Percentiles rank a stretch among this genome's conserved stretches.
phyloP scores from a whole-genome alignment of 2,113 vertebrate genomes.

The Nyctibius bracteatus region DNA sequence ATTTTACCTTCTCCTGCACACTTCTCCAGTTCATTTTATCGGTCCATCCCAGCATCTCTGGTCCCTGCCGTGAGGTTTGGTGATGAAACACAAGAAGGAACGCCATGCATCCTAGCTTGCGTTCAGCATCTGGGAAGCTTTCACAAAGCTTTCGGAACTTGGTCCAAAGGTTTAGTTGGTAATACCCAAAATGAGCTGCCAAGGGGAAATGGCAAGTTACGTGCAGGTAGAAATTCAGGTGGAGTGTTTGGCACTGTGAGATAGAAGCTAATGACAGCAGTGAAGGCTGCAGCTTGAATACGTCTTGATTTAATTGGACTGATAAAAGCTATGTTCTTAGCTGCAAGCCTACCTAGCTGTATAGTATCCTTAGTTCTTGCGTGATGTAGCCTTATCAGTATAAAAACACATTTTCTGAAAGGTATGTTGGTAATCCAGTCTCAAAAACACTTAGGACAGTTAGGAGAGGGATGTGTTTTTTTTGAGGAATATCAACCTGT shows the following conservation, averaged over 20 bases:
- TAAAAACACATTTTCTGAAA: conserved; percentile 6
- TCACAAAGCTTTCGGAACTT: not conserved
- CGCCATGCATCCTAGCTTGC: rapidly evolving
- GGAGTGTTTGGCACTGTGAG: not conserved
- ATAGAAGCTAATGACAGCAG: not conserved
- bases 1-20: not conserved
- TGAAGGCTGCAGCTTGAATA: not conserved
- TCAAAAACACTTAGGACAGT: not conserved
- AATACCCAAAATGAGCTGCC: not conserved
- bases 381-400: not conserved
- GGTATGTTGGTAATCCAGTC: not conserved
- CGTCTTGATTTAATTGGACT: conserved; percentile 1
- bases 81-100: not conserved
- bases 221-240: not conserved
- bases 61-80: rapidly evolving
- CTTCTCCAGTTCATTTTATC: not conserved
- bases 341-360: not conserved
- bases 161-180: not conserved
- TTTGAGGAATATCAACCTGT: conserved; percentile 17
- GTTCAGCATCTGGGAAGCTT: rapidly evolving
- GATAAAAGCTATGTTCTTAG: not conserved
- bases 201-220: not conserved
- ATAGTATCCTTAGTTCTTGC: not conserved
- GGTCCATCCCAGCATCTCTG: rapidly evolving
- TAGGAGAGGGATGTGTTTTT: not conserved